phyloP scores from a whole-genome alignment of 2,797 vertebrate genomes.

The Micrastur ruficollis region DNA sequence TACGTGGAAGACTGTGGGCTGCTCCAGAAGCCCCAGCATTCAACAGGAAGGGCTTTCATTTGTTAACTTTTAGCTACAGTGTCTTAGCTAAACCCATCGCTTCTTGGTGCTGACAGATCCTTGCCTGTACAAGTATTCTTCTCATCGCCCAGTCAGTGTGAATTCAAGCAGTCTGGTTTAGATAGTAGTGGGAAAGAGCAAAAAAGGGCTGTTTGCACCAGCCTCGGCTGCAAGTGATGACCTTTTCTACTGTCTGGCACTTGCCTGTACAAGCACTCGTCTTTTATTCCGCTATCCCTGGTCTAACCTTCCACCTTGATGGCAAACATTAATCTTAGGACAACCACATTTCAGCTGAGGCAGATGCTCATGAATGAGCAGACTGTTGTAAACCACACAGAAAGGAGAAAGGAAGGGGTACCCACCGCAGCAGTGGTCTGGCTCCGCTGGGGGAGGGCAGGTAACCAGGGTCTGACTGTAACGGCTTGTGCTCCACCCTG shows the following conservation, averaged over 20 bases:
- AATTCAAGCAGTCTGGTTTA: background rate
- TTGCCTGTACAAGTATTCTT: background rate
- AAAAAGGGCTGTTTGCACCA: background rate
- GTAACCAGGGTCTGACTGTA: background rate
- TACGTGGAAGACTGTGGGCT: background rate
- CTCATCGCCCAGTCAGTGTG: background rate
- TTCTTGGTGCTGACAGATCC: background rate
- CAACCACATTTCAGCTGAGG: background rate
- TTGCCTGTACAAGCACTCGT: background rate
- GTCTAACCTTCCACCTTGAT: background rate
- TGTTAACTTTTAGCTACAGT: background rate
- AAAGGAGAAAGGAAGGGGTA: background rate
- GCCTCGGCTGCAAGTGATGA: background rate
- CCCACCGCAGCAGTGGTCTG: background rate
- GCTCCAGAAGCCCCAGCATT: background rate
- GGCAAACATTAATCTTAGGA: background rate
- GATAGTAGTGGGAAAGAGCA: background rate
- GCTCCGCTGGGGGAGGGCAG: background rate
- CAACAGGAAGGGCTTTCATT: background rate
- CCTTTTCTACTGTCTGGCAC: background rate
- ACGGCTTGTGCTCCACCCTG: background rate
- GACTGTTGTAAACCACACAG: background rate
- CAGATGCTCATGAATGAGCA: background rate
- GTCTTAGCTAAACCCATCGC: background rate
- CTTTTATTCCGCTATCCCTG: background rate